These are phyloP conservation scores for Melanerpes formicivorus DNA, from an alignment of 2,113 vertebrate genomes.

Conservation along the genomic window DNA sequence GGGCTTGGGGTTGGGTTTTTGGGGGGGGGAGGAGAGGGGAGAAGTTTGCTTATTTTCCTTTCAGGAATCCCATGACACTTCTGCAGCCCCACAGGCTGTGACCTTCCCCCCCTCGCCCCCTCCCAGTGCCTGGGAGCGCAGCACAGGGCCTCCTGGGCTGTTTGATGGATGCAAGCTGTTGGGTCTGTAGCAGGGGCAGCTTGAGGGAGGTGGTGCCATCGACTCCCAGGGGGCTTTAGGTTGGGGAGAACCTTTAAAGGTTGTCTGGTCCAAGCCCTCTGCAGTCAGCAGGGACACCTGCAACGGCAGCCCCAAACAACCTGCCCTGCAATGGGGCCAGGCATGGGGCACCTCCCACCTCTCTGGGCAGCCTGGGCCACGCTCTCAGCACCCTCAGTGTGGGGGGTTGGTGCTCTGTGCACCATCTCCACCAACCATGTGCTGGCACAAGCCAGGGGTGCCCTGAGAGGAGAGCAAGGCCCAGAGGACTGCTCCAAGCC, in stretches of 20 bases:
- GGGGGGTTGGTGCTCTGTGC: not conserved
- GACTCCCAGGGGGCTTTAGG: too few relatives aligned
- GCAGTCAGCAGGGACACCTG: too few relatives aligned
- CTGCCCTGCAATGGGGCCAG: too few relatives aligned
- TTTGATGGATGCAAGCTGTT: not conserved
- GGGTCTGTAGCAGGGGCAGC: too few relatives aligned
- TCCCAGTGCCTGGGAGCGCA: rapidly evolving
- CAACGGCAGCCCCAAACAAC: too few relatives aligned
- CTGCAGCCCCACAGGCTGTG: not conserved
- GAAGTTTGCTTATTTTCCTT: not conserved
- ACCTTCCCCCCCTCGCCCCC: not conserved
- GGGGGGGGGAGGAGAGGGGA: rapidly evolving
- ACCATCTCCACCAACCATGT: not conserved
- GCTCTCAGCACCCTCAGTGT: too few relatives aligned
- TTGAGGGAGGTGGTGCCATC: not conserved
- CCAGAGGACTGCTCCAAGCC: not conserved
- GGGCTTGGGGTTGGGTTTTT: not conserved
- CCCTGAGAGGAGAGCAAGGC: not conserved
- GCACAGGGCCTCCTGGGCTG: rapidly evolving
- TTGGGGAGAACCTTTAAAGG: too few relatives aligned
- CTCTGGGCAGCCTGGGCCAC: too few relatives aligned
- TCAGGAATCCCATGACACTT: rapidly evolving
- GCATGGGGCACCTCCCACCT: too few relatives aligned
- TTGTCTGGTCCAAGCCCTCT: too few relatives aligned
- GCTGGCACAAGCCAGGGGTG: rapidly evolving